These are phyloP conservation scores for Drosophila hawaiiensis DNA, from an alignment of 2,888 invertebrate genomes.

Conservation along the genomic window DNA sequence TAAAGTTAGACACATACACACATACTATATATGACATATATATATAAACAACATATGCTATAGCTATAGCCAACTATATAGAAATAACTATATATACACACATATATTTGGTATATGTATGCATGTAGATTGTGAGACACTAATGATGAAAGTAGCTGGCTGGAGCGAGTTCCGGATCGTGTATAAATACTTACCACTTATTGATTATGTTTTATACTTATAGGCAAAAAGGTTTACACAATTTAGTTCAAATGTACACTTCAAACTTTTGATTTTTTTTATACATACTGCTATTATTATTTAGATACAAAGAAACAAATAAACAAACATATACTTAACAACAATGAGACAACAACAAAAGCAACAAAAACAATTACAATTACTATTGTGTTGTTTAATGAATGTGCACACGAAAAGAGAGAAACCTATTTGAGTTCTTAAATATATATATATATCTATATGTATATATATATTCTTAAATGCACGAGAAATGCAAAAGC, in stretches of 20 bases:
- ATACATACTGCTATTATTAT: conserved; percentile 24
- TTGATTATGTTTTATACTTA: conserved; percentile 68
- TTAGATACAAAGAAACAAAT: conserved; percentile 24
- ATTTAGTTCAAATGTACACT: conserved; percentile 80
- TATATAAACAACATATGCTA: conserved; percentile 37
- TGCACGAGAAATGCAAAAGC: not conserved
- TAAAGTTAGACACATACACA: conserved; percentile 52
- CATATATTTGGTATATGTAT: conserved; percentile 14
- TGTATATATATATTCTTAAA: conserved; percentile 17
- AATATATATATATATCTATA: conserved; percentile 4
- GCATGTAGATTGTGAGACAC: conserved; percentile 33
- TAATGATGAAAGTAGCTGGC: conserved; percentile 27
- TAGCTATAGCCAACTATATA: conserved; percentile 50
- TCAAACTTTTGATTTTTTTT: conserved; percentile 47
- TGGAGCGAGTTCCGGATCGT: conserved; percentile 46
- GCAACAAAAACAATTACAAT: conserved; percentile 24
- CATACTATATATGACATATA: conserved; percentile 45
- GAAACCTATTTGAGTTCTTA: conserved; percentile 23
- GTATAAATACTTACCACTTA: conserved; percentile 74
- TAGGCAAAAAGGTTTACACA: conserved; percentile 76
- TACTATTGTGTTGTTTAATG: conserved; percentile 23
- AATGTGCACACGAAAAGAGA: conserved; percentile 9
- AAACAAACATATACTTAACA: conserved; percentile 27
- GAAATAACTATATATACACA: conserved; percentile 18
- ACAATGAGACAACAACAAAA: conserved; percentile 7